These are phyloP conservation scores for Erpobdella octoculata DNA, from an alignment of 2,888 invertebrate genomes.

Conservation along the genomic window DNA sequence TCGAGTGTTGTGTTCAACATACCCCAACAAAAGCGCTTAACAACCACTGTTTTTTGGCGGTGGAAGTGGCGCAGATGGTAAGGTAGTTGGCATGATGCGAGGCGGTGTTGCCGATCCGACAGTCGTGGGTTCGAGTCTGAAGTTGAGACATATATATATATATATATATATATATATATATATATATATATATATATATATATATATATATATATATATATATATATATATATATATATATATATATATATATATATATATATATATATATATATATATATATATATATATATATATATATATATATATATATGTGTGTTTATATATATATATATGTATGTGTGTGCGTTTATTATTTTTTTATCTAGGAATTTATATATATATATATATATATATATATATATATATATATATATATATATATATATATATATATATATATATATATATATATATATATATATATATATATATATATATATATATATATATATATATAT, in stretches of 20 bases:
- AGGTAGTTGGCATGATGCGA: no score
- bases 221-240: neutral
- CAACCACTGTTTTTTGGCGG: no score
- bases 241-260: neutral
- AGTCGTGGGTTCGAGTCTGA: no score
- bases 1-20: no score
- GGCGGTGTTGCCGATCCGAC: no score
- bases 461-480: no score
- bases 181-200: neutral
- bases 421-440: neutral
- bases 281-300: neutral
- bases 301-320: neutral
- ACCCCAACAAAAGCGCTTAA: no score
- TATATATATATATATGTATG: constrained; percentile 3
- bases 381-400: neutral
- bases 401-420: neutral
- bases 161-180: neutral
- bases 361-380: no score
- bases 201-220: constrained; percentile 2
- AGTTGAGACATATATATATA: neutral
- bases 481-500: no score
- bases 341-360: no score
- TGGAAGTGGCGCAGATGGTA: no score
- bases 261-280: neutral
- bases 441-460: neutral